Conservation (phyloP, 2,888 invertebrate species). For the Machimus rusticus region DNA sequence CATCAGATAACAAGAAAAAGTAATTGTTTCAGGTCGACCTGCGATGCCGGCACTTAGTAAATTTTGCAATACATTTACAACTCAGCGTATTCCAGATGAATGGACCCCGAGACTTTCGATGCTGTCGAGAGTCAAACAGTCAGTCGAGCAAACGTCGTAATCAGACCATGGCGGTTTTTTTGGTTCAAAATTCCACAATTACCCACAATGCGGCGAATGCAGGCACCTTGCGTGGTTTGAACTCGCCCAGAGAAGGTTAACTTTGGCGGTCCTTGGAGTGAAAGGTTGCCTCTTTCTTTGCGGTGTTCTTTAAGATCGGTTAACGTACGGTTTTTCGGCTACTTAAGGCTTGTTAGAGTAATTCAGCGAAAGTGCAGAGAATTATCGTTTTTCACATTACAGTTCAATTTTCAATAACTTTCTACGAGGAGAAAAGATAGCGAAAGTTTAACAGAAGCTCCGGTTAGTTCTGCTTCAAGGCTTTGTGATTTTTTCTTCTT, state of each 20-base stretch:
- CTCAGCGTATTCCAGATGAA: conserved; percentile 27
- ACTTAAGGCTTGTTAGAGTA: neutral
- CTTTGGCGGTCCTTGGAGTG: conserved; percentile 11
- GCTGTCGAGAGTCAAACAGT: neutral
- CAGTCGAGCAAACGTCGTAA: conserved; percentile 5
- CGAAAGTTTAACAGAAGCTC: neutral
- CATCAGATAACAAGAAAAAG: conserved; percentile 34
- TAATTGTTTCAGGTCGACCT: conserved; percentile 1
- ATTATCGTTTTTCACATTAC: neutral
- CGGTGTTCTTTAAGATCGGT: neutral
- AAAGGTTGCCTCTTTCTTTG: neutral
- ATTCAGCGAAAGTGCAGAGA: conserved; percentile 31
- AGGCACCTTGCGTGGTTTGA: conserved; percentile 1
- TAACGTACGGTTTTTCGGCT: neutral
- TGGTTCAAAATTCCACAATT: neutral
- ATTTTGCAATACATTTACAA: neutral
- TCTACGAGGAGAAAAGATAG: conserved; percentile 28
- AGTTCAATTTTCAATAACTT: conserved; percentile 29
- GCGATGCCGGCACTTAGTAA: neutral
- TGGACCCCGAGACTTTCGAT: conserved; percentile 23
- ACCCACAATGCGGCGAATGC: neutral
- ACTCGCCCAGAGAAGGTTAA: neutral
- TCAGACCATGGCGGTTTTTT: conserved; percentile 19
- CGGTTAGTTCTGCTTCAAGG: neutral
- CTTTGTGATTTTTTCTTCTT: neutral